Base-by-base conservation (phyloP, 2,888 invertebrate genomes). In the Thalpophila matura region DNA sequence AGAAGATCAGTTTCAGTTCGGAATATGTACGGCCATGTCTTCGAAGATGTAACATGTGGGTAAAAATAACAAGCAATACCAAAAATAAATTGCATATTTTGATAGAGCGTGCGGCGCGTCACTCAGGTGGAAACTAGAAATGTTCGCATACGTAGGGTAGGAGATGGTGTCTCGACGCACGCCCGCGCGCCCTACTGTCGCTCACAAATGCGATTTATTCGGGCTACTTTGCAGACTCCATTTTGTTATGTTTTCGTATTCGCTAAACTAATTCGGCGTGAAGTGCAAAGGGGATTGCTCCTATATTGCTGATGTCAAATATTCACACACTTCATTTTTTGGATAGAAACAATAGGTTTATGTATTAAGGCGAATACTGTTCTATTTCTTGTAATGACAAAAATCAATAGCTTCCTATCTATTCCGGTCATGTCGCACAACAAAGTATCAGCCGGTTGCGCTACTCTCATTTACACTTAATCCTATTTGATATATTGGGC, bases 401-500 rank as follows among this genome's bases (percentile, higher is more conserved):
- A 84, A 79, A 81, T 84, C 80, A 86, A 86, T 86, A 82, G 78
- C 61, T 64, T 72, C 74, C 74, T 84, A 86, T 85, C 83, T 84
- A 89, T 90, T 89, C 88, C 57, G 81, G 89, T 88, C 88, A 86
- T 90, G 89, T 86, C 86, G 88, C 82, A 86, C 85, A 86, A 89
- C 88, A 87, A 89, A 89, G 88, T 90, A 91, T 87, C 87, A 86
- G 86, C 84, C 84, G 83, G 85, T 84, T 89, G 86, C 84, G 87
- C 85, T 88, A 80, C 86, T 89, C 91, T 91, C 91, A 90, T 93
- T 92, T 92, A 89, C 88, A 91, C 86, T 89, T 92, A 93, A 94
- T 93, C 92, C 92, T 87, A 83, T 92, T 92, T 93, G 93, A 94
- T 92, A 92, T 92, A 94, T 93, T 89, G 91, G 89, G 82, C 91